Percentiles rank a stretch among this genome's conserved stretches.
Evolutionary conservation across 2,888 invertebrate species (phyloP).

Genomic region (Hetaerina titia): DNA sequence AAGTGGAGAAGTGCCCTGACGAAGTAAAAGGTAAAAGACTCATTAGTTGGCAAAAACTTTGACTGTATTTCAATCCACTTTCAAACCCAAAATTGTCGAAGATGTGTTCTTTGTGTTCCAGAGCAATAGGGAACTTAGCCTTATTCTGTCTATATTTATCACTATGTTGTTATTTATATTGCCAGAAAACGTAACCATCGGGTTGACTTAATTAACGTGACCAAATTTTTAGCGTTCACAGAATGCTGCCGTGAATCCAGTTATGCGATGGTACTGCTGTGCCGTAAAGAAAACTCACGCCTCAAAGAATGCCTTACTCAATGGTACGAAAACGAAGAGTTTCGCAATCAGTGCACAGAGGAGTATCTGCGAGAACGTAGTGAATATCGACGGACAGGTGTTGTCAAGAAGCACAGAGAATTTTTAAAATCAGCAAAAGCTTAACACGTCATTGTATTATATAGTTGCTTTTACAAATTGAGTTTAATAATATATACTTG

Average conservation of each 20-base stretch:
- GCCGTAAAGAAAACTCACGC: slow-evolving; percentile 84
- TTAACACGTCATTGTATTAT: background rate
- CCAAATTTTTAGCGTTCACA: slow-evolving; percentile 77
- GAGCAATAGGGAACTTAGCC: no score
- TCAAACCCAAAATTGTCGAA: no score
- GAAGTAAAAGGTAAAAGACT: slow-evolving; percentile 82
- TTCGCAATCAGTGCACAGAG: slow-evolving; percentile 86
- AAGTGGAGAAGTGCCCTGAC: slow-evolving; percentile 86
- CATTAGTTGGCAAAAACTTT: background rate
- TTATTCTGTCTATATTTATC: background rate
- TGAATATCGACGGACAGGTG: slow-evolving; percentile 90
- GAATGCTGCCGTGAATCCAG: slow-evolving; percentile 85
- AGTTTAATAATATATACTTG: no score
- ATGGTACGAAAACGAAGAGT: slow-evolving; percentile 89
- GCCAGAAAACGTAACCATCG: background rate
- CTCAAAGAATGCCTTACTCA: slow-evolving; percentile 85
- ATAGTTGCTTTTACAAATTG: no score
- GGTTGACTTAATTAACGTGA: background rate
- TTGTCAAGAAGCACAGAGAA: slow-evolving; percentile 79
- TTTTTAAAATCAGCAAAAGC: background rate
- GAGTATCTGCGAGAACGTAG: slow-evolving; percentile 90
- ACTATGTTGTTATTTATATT: background rate
- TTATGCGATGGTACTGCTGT: slow-evolving; percentile 86
- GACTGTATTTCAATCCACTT: background rate
- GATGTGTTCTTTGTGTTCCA: no score